Evolutionary conservation across 2,888 invertebrate species (phyloP).

Genomic region (Orthonychiurus folsomi): DNA sequence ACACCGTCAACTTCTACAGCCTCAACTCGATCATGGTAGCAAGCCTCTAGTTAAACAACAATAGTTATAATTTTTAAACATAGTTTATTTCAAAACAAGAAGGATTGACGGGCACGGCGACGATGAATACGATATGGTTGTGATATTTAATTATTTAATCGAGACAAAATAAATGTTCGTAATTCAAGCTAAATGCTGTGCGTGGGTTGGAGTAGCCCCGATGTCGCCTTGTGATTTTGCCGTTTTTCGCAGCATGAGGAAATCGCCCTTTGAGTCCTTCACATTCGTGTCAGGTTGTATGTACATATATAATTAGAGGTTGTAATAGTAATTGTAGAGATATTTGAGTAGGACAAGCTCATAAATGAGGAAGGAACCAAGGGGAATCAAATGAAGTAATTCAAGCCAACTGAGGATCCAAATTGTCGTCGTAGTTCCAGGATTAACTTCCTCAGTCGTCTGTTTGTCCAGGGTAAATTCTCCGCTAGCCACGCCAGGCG

Average conservation of each 20-base stretch:
- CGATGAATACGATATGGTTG: no score
- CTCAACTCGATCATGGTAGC: no score
- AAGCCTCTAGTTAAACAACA: no score
- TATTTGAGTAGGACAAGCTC: slow-evolving; percentile 26
- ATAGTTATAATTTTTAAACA: no score
- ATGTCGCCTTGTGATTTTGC: no score
- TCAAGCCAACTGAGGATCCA: slow-evolving; percentile 33
- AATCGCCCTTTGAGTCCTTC: no score
- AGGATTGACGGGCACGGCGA: no score
- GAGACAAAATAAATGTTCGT: not conserved
- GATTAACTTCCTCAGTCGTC: not conserved
- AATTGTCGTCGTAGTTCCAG: slow-evolving; percentile 22
- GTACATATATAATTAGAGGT: not conserved
- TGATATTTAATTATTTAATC: not conserved
- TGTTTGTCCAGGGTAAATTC: not conserved
- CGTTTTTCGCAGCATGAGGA: no score
- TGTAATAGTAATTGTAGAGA: slow-evolving; percentile 22
- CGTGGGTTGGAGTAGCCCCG: no score
- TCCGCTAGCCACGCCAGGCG: not conserved
- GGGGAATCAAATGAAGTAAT: slow-evolving; percentile 32
- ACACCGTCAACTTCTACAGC: no score
- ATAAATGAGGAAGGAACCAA: slow-evolving; percentile 26
- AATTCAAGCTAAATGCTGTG: not conserved
- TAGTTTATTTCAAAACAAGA: no score
- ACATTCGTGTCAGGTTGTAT: no score